A percentile compares a stretch with the other conserved stretches of the same genome.
Conservation (phyloP, 2,888 invertebrate genomes). For the Dynastes maya region DNA sequence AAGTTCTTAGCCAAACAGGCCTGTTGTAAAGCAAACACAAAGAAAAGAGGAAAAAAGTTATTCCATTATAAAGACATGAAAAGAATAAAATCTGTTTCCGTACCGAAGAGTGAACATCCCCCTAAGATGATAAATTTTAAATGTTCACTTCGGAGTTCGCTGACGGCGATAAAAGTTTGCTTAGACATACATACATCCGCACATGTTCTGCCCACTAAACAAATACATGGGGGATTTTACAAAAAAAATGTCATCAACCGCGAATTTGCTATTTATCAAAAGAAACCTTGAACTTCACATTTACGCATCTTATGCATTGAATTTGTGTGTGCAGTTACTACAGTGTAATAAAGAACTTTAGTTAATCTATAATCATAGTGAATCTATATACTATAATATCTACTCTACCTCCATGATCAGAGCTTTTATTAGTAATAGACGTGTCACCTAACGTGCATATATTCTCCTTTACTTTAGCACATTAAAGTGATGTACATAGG, state of each 20-base stretch:
- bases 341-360: too few relatives aligned
- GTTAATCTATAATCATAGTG: too few relatives aligned
- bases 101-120: slow-evolving; percentile 8
- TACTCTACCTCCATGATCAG: too few relatives aligned
- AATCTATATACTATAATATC: too few relatives aligned
- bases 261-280: too few relatives aligned
- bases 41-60: slow-evolving; percentile 6
- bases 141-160: neutral
- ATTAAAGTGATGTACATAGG: too few relatives aligned
- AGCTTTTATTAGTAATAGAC: too few relatives aligned
- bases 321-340: too few relatives aligned
- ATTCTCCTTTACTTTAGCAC: too few relatives aligned
- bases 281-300: neutral
- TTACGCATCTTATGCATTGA: neutral
- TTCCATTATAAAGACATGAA: slow-evolving; percentile 16
- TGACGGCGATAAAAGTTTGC: slow-evolving; percentile 14
- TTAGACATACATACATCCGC: neutral
- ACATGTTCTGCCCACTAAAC: neutral
- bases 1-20: neutral
- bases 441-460: too few relatives aligned
- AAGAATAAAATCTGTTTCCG: slow-evolving; percentile 1
- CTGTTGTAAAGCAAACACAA: neutral
- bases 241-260: too few relatives aligned
- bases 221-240: neutral
- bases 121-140: slow-evolving; percentile 19